A percentile compares a stretch with the other conserved stretches of the same genome.
These are phyloP conservation scores for Rhombomys opimus DNA, from an alignment of 2,113 vertebrate genomes.

Conservation along the genomic window DNA sequence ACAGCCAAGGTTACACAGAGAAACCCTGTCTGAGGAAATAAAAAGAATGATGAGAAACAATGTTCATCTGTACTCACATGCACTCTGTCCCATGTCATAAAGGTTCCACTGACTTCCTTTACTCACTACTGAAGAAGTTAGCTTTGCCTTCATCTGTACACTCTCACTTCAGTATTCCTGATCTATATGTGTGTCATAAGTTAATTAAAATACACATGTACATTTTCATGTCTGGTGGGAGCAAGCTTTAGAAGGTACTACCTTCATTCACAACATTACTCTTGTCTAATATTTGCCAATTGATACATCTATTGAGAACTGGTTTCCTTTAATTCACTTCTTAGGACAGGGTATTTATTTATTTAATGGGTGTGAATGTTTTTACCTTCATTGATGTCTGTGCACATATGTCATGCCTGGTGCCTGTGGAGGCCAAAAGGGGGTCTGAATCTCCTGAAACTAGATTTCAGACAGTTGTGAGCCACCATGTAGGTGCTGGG, in stretches of 20 bases:
- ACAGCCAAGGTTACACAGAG: neutral
- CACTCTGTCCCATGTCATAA: neutral
- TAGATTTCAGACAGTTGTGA: neutral
- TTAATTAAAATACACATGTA: conserved; percentile 15
- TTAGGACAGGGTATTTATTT: neutral
- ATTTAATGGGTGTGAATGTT: neutral
- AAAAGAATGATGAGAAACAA: neutral
- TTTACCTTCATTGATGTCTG: neutral
- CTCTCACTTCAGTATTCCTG: neutral
- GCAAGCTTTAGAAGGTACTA: neutral
- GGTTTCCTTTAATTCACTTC: neutral
- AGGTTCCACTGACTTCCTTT: neutral
- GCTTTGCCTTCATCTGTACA: neutral
- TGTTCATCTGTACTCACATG: neutral
- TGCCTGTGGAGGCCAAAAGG: neutral
- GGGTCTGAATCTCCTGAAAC: neutral
- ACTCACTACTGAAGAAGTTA: neutral
- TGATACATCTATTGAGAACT: neutral
- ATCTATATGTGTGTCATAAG: neutral
- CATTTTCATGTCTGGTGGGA: conserved; percentile 9
- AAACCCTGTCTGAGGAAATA: neutral
- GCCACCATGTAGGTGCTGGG: too few relatives aligned
- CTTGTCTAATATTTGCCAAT: conserved; percentile 7
- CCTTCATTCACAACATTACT: neutral
- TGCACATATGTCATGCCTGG: neutral